Base-by-base conservation (phyloP, 2,888 invertebrate genomes). In the Lepeophtheirus nordmannii region DNA sequence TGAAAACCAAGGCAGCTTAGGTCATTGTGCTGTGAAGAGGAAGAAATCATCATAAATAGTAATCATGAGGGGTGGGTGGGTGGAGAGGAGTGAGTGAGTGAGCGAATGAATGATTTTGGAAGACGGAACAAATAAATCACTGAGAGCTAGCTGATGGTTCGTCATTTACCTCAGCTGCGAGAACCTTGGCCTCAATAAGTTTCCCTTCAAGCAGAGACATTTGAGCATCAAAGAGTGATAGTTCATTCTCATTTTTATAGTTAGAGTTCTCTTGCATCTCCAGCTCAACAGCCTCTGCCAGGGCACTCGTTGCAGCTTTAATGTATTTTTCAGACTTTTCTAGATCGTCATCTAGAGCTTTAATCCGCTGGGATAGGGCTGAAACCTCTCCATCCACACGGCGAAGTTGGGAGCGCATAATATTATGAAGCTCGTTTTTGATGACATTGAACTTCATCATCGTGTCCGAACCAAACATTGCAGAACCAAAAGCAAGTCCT, bases 371-470 rank as follows among this genome's bases (percentile, higher is more conserved):
- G 17, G 53, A 14, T 20, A 66, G 41, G n/a, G 66, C 66, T 17
- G 37, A 20, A 11, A 66, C 66, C 22, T 66, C 66, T 17, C 66
- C 66, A 60, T 66, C 66, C 37, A 94, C 94, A 92, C 92, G 84
- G 82, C 89, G 91, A 72, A 96, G 82, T 77, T 93, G 92, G 76
- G 90, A 90, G 77, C 90, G 88, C 83, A 90, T 89, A 76, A 94
- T 91, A 80, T 96, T 96, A 81, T 93, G 92, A 76, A 96, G 82
- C 80, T 96, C 96, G 77, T 94, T 94, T 76, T 86, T 85, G 76
- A 96, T 96, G 71, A 96, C 86, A 76, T 87, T 89, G 78, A 94
- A 93, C 80, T 93, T 94, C 87, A 96, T 93, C 85, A 94, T 86
- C 11, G 94, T 93, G 75, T 92, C 93, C 67, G 93, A 92, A 74